phyloP scores from a whole-genome alignment of 2,797 vertebrate genomes.

The Microctenopoma stevenorrisi region DNA sequence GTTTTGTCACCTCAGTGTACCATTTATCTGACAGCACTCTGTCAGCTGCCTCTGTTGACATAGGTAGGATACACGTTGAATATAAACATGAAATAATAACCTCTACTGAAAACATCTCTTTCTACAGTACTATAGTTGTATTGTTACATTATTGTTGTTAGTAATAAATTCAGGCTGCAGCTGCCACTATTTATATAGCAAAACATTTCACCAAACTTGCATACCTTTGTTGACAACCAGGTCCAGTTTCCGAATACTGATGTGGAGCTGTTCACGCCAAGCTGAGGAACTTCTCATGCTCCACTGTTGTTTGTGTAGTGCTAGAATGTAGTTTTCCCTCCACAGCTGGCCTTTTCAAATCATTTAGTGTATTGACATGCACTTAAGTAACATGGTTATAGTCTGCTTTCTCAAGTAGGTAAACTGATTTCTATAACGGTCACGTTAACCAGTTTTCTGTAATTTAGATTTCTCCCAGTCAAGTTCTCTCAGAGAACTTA shows the following conservation, averaged over 20 bases:
- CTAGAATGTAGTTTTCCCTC: slow-evolving; percentile 14
- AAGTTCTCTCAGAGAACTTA: too few species aligned
- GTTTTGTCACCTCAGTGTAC: neutral
- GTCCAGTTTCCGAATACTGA: slow-evolving; percentile 28
- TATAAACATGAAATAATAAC: neutral
- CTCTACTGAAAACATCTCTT: too few species aligned
- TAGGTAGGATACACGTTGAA: neutral
- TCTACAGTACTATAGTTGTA: neutral
- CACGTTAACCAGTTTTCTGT: too few species aligned
- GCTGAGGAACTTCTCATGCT: slow-evolving; percentile 42
- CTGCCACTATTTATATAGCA: neutral
- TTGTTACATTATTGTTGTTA: neutral
- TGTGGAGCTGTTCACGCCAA: slow-evolving; percentile 61
- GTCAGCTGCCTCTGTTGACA: neutral
- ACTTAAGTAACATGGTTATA: too few species aligned
- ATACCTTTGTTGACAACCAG: neutral
- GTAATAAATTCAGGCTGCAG: neutral
- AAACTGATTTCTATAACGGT: too few species aligned
- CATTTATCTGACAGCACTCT: too few species aligned
- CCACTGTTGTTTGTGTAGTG: slow-evolving; percentile 30
- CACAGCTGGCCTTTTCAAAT: neutral
- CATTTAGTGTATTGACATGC: neutral
- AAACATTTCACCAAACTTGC: slow-evolving; percentile 2
- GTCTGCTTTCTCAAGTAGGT: too few species aligned
- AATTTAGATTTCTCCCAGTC: too few species aligned